phyloP scores from a whole-genome alignment of 2,888 invertebrate genomes.

The Icerya purchasi region DNA sequence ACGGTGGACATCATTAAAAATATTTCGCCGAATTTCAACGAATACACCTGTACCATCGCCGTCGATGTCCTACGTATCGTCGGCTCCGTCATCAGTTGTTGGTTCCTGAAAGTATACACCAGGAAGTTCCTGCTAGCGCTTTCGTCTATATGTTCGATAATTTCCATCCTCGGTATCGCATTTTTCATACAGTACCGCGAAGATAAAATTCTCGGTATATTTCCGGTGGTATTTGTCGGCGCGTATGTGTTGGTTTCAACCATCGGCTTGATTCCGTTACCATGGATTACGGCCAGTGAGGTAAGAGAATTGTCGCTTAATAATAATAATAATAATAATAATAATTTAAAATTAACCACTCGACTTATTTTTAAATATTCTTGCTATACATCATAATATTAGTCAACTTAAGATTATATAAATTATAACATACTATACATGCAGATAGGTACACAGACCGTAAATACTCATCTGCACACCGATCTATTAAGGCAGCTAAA shows the following conservation, averaged over 20 bases:
- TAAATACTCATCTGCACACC: no score
- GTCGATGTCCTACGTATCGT: constrained; percentile 40
- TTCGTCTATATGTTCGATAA: constrained; percentile 38
- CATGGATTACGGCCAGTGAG: constrained; percentile 56
- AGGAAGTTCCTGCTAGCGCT: constrained; percentile 40
- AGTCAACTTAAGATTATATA: no score
- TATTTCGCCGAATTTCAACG: constrained; percentile 37
- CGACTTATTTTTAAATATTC: no score
- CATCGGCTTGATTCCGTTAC: constrained; percentile 40
- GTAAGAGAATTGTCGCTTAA: no score
- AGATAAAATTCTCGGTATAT: constrained; percentile 22
- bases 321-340: no score
- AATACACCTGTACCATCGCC: constrained; percentile 40
- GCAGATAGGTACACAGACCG: no score
- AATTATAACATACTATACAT: no score
- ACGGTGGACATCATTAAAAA: constrained; percentile 41
- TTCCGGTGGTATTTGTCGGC: constrained; percentile 31
- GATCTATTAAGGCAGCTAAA: no score
- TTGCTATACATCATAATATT: no score
- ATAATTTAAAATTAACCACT: no score
- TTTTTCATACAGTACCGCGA: constrained; percentile 26
- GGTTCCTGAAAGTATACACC: constrained; percentile 37
- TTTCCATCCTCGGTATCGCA: constrained; percentile 36
- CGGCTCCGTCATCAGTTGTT: constrained; percentile 39
- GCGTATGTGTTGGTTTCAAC: constrained; percentile 36